Percentiles rank a stretch among this genome's conserved stretches.
phyloP scores from a whole-genome alignment of 2,797 vertebrate species.

The Taeniopygia guttata region DNA sequence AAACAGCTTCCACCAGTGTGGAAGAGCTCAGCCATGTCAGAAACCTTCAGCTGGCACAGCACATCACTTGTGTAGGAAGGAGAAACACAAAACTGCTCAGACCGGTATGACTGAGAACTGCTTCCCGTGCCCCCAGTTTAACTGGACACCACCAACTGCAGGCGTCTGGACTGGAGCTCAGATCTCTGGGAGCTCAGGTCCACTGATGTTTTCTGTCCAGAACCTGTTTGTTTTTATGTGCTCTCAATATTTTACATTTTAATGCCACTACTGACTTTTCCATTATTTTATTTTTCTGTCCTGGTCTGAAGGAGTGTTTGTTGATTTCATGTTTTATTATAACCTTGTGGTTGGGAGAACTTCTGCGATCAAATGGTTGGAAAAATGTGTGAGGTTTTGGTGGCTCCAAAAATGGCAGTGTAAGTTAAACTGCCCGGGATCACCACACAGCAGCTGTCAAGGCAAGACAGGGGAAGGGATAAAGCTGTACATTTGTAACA shows the following conservation, averaged over 20 bases:
- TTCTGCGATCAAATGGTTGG: background rate
- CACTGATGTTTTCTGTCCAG: background rate
- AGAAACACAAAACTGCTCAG: background rate
- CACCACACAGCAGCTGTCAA: constrained; percentile 23
- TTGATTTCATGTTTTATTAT: background rate
- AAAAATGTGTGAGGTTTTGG: background rate
- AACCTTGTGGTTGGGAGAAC: background rate
- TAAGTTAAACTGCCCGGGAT: constrained; percentile 10
- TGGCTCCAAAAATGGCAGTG: background rate
- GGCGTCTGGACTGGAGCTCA: background rate
- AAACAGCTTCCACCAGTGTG: background rate
- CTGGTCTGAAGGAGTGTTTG: background rate
- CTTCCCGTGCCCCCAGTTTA: background rate
- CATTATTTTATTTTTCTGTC: background rate
- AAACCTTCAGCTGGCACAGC: background rate
- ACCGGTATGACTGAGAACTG: background rate
- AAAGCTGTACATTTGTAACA: background rate
- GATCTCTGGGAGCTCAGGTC: background rate
- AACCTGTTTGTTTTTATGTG: background rate
- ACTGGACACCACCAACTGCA: background rate
- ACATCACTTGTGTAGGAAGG: background rate
- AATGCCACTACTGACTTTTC: background rate
- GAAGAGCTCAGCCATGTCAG: background rate
- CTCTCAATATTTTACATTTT: background rate
- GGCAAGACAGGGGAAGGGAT: background rate